Evolutionary conservation across 2,113 vertebrate genomes (phyloP).

Genomic region (Eubucco bourcierii): DNA sequence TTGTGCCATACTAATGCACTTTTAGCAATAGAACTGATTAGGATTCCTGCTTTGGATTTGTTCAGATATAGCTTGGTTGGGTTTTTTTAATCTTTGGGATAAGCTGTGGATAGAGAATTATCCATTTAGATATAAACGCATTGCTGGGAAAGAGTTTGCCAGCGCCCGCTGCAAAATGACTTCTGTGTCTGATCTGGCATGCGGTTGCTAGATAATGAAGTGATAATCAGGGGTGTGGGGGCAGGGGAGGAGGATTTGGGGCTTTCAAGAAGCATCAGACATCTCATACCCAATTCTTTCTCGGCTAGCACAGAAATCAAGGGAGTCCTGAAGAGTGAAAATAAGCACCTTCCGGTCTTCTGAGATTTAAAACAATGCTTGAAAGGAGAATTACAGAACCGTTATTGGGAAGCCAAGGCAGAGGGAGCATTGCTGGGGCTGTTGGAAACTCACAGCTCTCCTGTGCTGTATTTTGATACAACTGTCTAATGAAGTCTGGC

Average conservation of each 20-base stretch:
- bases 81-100: conserved; percentile 54
- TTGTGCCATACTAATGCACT: conserved; percentile 9
- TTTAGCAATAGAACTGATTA: conserved; percentile 18
- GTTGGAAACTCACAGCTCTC: background rate
- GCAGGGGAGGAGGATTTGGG: background rate
- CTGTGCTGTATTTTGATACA: background rate
- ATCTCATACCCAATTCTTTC: background rate
- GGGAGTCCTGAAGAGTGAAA: background rate
- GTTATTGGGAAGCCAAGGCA: background rate
- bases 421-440: background rate
- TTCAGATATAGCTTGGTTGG: background rate
- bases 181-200: conserved; percentile 14
- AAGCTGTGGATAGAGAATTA: conserved; percentile 36
- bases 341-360: background rate
- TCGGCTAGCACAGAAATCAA: background rate
- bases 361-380: background rate
- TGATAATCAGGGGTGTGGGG: background rate
- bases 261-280: background rate
- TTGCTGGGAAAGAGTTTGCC: background rate
- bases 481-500: background rate
- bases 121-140: background rate
- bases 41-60: conserved; percentile 50
- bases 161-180: background rate
- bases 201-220: conserved; percentile 2
- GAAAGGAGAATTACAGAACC: background rate